Evolutionary conservation across 2,113 vertebrate genomes (phyloP), one percentile per base, ranked within the genome.

Genomic region (Salvelinus namaycush): DNA sequence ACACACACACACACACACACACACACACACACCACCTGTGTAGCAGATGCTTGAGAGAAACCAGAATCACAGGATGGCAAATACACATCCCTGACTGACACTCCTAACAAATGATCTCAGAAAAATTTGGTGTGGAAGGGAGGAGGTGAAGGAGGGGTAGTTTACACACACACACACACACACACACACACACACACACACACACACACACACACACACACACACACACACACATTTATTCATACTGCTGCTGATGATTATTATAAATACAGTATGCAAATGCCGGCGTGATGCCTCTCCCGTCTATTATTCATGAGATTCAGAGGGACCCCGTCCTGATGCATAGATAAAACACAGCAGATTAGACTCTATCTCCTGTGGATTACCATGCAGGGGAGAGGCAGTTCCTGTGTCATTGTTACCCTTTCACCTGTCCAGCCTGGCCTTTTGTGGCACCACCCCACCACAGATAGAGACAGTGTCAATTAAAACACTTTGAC

Each of bases 391-490:
- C 67, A 49, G 79, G 81, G 76, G 66, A 78, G 39, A 44, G 85
- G 89, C 85, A 90, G 88, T 88, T 90, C 83, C 87, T 92, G 87
- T 90, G 86, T 90, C 89, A 91, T 92, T 92, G 89, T 88, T 89
- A 81, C 76, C 62, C 79, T 80, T 89, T 91, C 89, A 91, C 93
- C 90, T 92, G 91, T 73, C 84, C 81, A 69, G 72, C 49, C 64
- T 66, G 67, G 70, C 51, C 57, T 24, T 24, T 39, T 73, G 73
- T 68, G 71, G 64, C 67, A 77, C 29, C 51, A 54, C 51, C 51
- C 16, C 51, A 54, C 3, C 51, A 54, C 51, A 54, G 51, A 54
- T 18, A 54, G 14, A 84, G 48, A 73, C 84, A 79, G 81, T 83
- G 62, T 86, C 83, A 89, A 91, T 91, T 91, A 90, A 88, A 83